These are phyloP conservation scores for Conops quadrifasciatus DNA, from an alignment of 2,888 invertebrate genomes.

Conservation along the genomic window DNA sequence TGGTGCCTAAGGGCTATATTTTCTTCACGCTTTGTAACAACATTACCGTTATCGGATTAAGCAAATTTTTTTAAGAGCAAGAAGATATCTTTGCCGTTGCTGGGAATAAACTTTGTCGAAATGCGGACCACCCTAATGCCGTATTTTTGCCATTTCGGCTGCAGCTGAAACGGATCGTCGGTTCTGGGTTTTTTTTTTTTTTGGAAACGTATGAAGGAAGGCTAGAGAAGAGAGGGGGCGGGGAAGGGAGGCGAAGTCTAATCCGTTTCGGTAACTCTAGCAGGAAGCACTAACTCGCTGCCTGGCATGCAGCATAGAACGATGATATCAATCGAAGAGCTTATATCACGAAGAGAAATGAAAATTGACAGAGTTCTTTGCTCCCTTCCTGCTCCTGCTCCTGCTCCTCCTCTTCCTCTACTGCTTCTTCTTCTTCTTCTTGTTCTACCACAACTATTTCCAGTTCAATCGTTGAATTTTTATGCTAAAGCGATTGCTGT, in stretches of 20 bases:
- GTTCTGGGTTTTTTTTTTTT: no score
- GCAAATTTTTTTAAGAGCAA: no score
- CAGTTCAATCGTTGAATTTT: background rate
- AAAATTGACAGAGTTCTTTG: background rate
- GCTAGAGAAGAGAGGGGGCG: background rate
- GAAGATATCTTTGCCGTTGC: no score
- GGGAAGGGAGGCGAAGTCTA: background rate
- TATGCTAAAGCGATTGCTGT: constrained; percentile 4
- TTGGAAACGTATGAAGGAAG: background rate
- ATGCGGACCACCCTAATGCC: background rate
- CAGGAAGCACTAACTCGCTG: background rate
- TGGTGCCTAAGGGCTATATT: no score
- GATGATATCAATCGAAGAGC: constrained; percentile 19
- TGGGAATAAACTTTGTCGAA: no score
- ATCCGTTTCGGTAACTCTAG: background rate
- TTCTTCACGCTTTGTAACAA: no score
- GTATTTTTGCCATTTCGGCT: constrained; percentile 4
- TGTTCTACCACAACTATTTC: constrained; percentile 23
- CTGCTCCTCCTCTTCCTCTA: no score
- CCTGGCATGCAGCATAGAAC: background rate
- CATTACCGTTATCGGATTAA: no score
- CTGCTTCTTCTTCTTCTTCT: background rate
- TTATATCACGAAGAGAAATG: background rate
- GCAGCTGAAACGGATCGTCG: constrained; percentile 3
- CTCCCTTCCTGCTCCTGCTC: no score